Evolutionary conservation across 1,140 invertebrate genomes (phyloP), one percentile per base, ranked within the genome.

Genomic region (Elymnias hypermnestra): DNA sequence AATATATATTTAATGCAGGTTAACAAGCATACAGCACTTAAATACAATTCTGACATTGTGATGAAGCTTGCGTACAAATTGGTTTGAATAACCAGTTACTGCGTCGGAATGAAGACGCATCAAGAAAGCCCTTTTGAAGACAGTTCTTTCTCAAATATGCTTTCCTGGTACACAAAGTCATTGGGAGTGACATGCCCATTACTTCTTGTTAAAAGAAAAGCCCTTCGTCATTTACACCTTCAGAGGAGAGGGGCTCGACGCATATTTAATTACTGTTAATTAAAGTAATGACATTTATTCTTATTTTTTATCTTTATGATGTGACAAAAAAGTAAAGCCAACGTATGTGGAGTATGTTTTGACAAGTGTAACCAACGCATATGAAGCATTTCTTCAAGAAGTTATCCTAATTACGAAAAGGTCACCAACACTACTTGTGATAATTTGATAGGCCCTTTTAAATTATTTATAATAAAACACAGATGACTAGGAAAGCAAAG

Each of bases 381-480:
- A n/a, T n/a, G n/a, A n/a, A n/a, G n/a, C n/a, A n/a, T n/a, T n/a
- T n/a, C n/a, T n/a, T n/a, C n/a, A n/a, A n/a, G n/a, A n/a, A n/a
- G n/a, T n/a, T n/a, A n/a, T n/a, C n/a, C n/a, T n/a, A n/a, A n/a
- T n/a, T n/a, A n/a, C n/a, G n/a, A n/a, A n/a, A n/a, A n/a, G n/a
- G n/a, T n/a, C n/a, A n/a, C n/a, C n/a, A n/a, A n/a, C n/a, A n/a
- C n/a, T n/a, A n/a, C n/a, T n/a, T n/a, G n/a, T n/a, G n/a, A n/a
- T n/a, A n/a, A n/a, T n/a, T n/a, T n/a, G n/a, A n/a, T n/a, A n/a
- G 67, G 68, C 76, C 81, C 72, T 82, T 62, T 82, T 76, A 81
- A 85, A 84, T 83, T 83, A 84, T 85, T 85, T 85, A 85, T 85
- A 85, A 77, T 85, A 85, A 83, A 85, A 85, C 71, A 76, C 76